These are phyloP conservation scores for Trigoniulus corallinus DNA, from an alignment of 1,140 invertebrate genomes.

Conservation along the genomic window DNA sequence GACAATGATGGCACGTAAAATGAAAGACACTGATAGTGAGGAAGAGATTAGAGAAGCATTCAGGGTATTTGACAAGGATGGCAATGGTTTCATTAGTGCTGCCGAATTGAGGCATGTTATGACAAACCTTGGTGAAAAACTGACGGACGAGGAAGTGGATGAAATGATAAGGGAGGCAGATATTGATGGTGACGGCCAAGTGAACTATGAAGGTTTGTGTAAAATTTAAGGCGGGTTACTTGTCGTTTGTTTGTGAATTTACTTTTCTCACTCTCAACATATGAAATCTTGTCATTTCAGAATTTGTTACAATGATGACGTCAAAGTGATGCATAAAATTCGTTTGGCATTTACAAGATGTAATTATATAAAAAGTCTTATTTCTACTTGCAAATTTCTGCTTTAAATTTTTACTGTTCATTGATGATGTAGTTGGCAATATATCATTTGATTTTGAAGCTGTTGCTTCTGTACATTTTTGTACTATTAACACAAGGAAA, in stretches of 20 bases:
- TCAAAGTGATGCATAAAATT: slow-evolving; percentile 55
- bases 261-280: no score
- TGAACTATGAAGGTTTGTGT: slow-evolving; percentile 87
- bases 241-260: no score
- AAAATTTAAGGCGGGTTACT: no score
- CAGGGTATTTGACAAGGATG: slow-evolving; percentile 96
- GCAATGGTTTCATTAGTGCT: slow-evolving; percentile 92
- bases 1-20: slow-evolving; percentile 98
- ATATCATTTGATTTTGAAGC: slow-evolving; percentile 3
- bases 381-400: slow-evolving; percentile 8
- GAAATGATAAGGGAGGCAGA: slow-evolving; percentile 97
- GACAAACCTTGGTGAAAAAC: slow-evolving; percentile 97
- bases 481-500: not conserved
- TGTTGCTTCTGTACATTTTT: slow-evolving; percentile 10
- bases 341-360: not conserved
- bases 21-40: slow-evolving; percentile 97
- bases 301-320: slow-evolving; percentile 98
- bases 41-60: slow-evolving; percentile 97
- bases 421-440: slow-evolving; percentile 4
- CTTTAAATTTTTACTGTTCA: slow-evolving; percentile 9
- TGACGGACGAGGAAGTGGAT: slow-evolving; percentile 95
- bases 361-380: slow-evolving; percentile 7
- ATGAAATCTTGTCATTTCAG: no score
- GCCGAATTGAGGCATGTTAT: slow-evolving; percentile 90
- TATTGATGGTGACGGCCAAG: slow-evolving; percentile 96